phyloP scores from a whole-genome alignment of 2,888 invertebrate genomes.

The Ichneumoninae sp. region DNA sequence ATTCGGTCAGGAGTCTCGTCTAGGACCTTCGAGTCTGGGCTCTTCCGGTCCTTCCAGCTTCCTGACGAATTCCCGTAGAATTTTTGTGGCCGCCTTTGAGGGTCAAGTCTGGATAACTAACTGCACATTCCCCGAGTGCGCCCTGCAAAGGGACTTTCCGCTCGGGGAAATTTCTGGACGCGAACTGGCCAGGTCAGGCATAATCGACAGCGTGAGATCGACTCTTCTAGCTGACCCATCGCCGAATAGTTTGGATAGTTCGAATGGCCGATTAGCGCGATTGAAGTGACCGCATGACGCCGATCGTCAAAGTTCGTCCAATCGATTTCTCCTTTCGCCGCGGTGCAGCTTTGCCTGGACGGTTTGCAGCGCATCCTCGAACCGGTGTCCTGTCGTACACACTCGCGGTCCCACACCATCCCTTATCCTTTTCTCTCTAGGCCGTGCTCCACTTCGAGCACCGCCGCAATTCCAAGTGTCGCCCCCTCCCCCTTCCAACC shows the following conservation, averaged over 20 bases:
- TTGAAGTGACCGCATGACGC: conserved; percentile 14
- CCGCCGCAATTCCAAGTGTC: conserved; percentile 63
- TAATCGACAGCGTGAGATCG: neutral
- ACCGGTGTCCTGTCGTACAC: conserved; percentile 39
- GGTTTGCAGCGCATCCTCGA: conserved; percentile 29
- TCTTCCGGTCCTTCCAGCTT: neutral
- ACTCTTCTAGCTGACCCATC: neutral
- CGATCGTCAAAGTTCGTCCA: conserved; percentile 14
- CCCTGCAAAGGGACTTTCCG: neutral
- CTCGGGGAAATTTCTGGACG: neutral
- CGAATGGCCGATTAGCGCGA: conserved; percentile 25
- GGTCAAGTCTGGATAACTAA: neutral
- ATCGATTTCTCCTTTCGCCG: conserved; percentile 26
- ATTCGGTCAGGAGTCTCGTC: neutral
- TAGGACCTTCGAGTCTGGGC: neutral
- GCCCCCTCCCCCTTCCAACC: neutral
- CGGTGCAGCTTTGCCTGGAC: neutral
- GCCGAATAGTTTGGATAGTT: conserved; percentile 32
- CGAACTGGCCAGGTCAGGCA: neutral
- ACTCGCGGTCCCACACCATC: neutral
- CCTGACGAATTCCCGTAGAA: neutral
- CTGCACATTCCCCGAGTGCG: no score
- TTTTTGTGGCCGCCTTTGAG: neutral
- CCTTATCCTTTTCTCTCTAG: conserved; percentile 42
- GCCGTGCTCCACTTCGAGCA: conserved; percentile 50